Percentiles rank a stretch among this genome's conserved stretches.
phyloP scores from a whole-genome alignment of 2,888 invertebrate species.

The Drosophila heteroneura region DNA sequence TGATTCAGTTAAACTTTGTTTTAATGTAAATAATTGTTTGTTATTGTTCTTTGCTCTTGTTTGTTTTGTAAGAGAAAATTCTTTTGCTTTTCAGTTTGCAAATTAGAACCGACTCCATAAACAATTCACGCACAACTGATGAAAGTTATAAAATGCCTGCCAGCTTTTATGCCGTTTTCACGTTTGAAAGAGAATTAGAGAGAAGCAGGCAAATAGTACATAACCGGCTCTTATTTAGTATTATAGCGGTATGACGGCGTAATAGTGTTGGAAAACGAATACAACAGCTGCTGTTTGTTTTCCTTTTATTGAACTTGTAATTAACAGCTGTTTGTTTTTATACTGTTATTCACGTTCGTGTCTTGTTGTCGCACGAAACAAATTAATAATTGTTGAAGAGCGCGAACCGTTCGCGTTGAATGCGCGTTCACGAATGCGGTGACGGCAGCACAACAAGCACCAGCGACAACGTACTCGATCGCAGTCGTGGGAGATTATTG shows the following conservation, averaged over 20 bases:
- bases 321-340: constrained; percentile 48
- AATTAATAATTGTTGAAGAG: constrained; percentile 4
- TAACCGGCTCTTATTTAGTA: constrained; percentile 46
- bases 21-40: constrained; percentile 5
- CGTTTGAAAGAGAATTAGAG: constrained; percentile 9
- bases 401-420: constrained; percentile 52
- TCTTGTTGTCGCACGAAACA: constrained; percentile 25
- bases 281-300: constrained; percentile 29
- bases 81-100: neutral
- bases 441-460: constrained; percentile 10
- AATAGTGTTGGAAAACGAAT: constrained; percentile 31
- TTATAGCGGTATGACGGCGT: constrained; percentile 18
- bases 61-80: neutral
- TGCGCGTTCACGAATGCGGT: constrained; percentile 51
- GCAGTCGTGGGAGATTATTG: constrained; percentile 24
- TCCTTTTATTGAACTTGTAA: constrained; percentile 33
- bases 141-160: constrained; percentile 46
- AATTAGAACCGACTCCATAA: constrained; percentile 30
- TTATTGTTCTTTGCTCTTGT: constrained; percentile 8
- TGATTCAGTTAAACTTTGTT: constrained; percentile 25
- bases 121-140: constrained; percentile 61
- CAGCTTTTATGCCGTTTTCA: constrained; percentile 50
- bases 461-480: constrained; percentile 33
- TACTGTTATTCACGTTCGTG: constrained; percentile 45
- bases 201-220: constrained; percentile 7